These are phyloP conservation scores for Taphrorychus bicolor DNA, from an alignment of 2,888 invertebrate species.

Conservation along the genomic window DNA sequence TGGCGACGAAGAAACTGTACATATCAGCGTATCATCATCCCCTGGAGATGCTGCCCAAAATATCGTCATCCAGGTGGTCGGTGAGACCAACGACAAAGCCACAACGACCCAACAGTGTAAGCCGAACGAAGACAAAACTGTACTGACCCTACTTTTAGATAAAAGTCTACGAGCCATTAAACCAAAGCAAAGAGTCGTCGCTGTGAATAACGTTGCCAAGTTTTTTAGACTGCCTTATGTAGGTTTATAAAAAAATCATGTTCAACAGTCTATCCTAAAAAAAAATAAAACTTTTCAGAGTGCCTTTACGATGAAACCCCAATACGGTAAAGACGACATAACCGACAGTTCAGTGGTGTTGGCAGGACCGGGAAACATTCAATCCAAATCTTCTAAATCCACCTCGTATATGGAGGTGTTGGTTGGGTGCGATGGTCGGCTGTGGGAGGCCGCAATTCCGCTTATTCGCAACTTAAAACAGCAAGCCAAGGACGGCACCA, in stretches of 20 bases:
- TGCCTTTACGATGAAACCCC: slow-evolving; percentile 63
- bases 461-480: slow-evolving; percentile 73
- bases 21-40: slow-evolving; percentile 55
- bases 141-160: slow-evolving; percentile 74
- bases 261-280: neutral
- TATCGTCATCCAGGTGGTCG: slow-evolving; percentile 63
- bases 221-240: slow-evolving; percentile 74
- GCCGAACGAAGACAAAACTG: slow-evolving; percentile 55
- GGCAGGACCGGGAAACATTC: slow-evolving; percentile 64
- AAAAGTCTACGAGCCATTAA: slow-evolving; percentile 69
- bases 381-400: slow-evolving; percentile 58
- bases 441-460: slow-evolving; percentile 72
- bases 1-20: slow-evolving; percentile 72
- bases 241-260: slow-evolving; percentile 51
- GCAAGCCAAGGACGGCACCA: slow-evolving; percentile 74
- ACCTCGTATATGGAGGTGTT: slow-evolving; percentile 64
- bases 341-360: slow-evolving; percentile 62
- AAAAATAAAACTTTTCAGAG: too few species aligned
- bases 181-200: slow-evolving; percentile 69
- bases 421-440: slow-evolving; percentile 78
- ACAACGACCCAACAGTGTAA: slow-evolving; percentile 50
- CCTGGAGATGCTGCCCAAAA: slow-evolving; percentile 63
- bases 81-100: slow-evolving; percentile 62
- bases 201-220: slow-evolving; percentile 74
- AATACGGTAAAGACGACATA: slow-evolving; percentile 56